Conservation (phyloP, 1,140 invertebrate genomes). For the Drosophila sp. region DNA sequence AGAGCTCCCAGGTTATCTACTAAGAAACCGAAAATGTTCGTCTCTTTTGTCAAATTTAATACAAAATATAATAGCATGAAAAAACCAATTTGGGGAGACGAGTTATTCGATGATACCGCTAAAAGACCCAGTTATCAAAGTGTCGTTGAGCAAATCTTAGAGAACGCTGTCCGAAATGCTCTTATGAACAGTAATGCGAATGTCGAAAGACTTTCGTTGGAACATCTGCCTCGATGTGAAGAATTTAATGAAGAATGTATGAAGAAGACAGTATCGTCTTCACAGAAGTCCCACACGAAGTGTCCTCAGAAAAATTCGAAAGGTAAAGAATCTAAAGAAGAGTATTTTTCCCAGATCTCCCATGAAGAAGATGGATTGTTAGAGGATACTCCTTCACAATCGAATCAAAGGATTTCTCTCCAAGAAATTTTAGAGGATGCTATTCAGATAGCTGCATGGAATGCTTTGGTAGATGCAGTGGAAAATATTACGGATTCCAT, state of each 20-base stretch:
- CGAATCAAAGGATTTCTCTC: background rate
- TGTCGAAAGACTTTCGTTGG: background rate
- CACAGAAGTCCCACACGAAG: no score
- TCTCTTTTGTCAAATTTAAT: background rate
- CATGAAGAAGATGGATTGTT: no score
- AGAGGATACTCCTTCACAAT: background rate
- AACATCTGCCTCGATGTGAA: background rate
- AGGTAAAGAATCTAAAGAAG: no score
- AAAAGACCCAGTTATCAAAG: background rate
- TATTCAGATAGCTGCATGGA: background rate
- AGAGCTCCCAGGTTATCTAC: background rate
- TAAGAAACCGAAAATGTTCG: background rate
- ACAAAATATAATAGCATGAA: no score
- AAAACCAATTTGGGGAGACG: no score
- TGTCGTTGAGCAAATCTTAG: background rate
- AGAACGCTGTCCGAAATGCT: background rate
- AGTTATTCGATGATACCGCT: background rate
- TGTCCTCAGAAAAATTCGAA: no score
- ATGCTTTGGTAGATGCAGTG: background rate
- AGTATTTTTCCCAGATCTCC: no score
- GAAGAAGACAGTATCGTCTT: no score
- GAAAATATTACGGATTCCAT: background rate
- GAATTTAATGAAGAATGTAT: background rate
- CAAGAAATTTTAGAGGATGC: background rate
- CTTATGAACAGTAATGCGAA: background rate